Evolutionary conservation across 2,113 vertebrate species (phyloP).

Genomic region (Chlorodrepanis virens): DNA sequence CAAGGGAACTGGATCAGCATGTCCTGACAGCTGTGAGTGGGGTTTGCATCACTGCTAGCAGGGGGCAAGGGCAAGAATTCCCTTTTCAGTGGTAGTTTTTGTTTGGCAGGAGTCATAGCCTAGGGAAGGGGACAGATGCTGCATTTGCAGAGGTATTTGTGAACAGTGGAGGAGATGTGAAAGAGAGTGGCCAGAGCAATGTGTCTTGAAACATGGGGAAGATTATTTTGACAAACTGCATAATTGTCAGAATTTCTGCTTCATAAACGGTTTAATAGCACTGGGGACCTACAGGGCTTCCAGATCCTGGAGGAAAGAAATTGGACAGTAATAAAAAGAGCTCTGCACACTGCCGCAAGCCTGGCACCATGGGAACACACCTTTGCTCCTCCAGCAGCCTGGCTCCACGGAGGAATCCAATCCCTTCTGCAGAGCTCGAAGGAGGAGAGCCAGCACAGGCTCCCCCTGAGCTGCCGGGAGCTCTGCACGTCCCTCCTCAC

Average conservation of each 20-base stretch:
- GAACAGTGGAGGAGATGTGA: neutral
- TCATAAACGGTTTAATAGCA: neutral
- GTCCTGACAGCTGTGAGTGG: neutral
- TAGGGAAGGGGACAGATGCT: neutral
- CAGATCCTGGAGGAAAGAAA: neutral
- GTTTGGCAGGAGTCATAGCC: neutral
- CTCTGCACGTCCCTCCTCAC: fast-evolving
- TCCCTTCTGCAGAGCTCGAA: neutral
- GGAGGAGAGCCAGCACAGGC: fast-evolving
- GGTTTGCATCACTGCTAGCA: neutral
- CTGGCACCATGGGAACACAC: neutral
- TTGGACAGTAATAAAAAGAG: neutral
- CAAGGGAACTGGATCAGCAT: neutral
- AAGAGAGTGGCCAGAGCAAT: neutral
- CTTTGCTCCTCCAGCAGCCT: neutral
- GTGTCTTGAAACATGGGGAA: neutral
- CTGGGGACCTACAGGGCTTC: neutral
- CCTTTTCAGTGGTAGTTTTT: neutral
- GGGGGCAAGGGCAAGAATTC: neutral
- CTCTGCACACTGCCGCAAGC: neutral
- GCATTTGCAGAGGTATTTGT: neutral
- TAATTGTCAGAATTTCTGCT: neutral
- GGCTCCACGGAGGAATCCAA: fast-evolving
- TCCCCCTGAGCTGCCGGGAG: neutral
- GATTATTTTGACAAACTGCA: neutral